A percentile compares a stretch with the other conserved stretches of the same genome.
Evolutionary conservation across 2,888 invertebrate genomes (phyloP).

Genomic region (Drosophila buzzatii): DNA sequence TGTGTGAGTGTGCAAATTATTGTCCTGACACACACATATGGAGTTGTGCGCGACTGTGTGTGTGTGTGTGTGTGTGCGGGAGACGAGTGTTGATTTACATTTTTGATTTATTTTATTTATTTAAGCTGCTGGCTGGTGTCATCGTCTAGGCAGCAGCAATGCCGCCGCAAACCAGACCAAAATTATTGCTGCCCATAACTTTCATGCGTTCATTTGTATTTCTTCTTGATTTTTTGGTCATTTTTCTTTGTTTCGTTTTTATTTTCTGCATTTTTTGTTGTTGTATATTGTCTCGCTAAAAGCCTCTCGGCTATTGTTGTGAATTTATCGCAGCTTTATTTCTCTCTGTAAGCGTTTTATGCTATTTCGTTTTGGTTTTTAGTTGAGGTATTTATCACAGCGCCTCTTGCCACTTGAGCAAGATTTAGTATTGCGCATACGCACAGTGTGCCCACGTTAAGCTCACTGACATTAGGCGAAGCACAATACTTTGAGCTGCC

Average conservation of each 20-base stretch:
- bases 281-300: slow-evolving; percentile 3
- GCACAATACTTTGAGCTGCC: neutral
- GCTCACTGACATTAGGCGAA: slow-evolving; percentile 20
- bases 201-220: slow-evolving; percentile 64
- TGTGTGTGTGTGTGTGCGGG: slow-evolving; percentile 3
- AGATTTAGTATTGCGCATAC: slow-evolving; percentile 43
- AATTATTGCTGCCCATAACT: slow-evolving; percentile 71
- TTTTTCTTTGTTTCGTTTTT: slow-evolving; percentile 10
- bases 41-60: slow-evolving; percentile 1
- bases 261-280: slow-evolving; percentile 1
- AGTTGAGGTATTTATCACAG: slow-evolving; percentile 51
- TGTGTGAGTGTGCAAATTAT: slow-evolving; percentile 59
- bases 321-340: slow-evolving; percentile 72
- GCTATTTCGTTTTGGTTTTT: slow-evolving; percentile 37
- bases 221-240: slow-evolving; percentile 39
- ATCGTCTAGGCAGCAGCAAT: slow-evolving; percentile 49
- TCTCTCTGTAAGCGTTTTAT: slow-evolving; percentile 66
- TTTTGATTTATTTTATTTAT: slow-evolving; percentile 81
- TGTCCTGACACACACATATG: slow-evolving; percentile 33
- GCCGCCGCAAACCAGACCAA: slow-evolving; percentile 35
- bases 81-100: slow-evolving; percentile 76
- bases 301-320: slow-evolving; percentile 50
- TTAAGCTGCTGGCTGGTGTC: slow-evolving; percentile 64
- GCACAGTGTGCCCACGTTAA: slow-evolving; percentile 22
- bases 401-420: slow-evolving; percentile 33